Evolutionary conservation across 2,888 invertebrate species (phyloP), one percentile per base, ranked within the genome.

Genomic region (Plutella xylostella): DNA sequence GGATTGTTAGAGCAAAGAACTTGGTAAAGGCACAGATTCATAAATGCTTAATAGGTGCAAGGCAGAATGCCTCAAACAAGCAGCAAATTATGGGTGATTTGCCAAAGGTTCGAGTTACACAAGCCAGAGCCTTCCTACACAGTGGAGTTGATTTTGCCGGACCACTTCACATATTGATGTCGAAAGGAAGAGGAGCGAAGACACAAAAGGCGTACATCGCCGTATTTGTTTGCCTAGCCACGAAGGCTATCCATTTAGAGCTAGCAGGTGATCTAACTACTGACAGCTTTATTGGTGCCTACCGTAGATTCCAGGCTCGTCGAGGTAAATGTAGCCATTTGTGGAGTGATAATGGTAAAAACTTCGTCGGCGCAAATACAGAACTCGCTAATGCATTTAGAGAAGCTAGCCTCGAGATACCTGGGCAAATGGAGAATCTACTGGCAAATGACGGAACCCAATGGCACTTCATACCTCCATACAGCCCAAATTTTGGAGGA

Each of bases 201-300:
- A 17, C 17, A 4, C 14, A n/a, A n/a, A 45, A 45, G 35, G 34
- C 35, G 2, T 46, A 46, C n/a, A 45, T 45, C 2, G 34, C 41
- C 12, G 35, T 45, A 11, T 55, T 54, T 30, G 48, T 56, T 0
- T 56, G 56, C 28, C 51, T 61, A 50, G 45, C 52, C 0, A 53
- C 55, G 0, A 56, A 55, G n/a, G 58, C 57, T 0, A 46, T 59
- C 4, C 61, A 65, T 44, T 40, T 66, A 1, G 67, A 67, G 37
- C 34, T 56, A 1, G 65, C 61, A 0, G 51, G 52, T 1, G 56
- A 58, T 12, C 50, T 66, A 0, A 56, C 57, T 2, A 51, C 62
- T 1, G 56, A 60, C 30, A 49, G 55, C 0, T 57, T 57, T 20
- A 46, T 57, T 6, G 55, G 45, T n/a, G 55, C 55, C 1, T 57